Percentiles rank a stretch among this genome's conserved stretches.
Evolutionary conservation across 2,797 vertebrate species (phyloP).

Genomic region (Protonibea diacanthus): DNA sequence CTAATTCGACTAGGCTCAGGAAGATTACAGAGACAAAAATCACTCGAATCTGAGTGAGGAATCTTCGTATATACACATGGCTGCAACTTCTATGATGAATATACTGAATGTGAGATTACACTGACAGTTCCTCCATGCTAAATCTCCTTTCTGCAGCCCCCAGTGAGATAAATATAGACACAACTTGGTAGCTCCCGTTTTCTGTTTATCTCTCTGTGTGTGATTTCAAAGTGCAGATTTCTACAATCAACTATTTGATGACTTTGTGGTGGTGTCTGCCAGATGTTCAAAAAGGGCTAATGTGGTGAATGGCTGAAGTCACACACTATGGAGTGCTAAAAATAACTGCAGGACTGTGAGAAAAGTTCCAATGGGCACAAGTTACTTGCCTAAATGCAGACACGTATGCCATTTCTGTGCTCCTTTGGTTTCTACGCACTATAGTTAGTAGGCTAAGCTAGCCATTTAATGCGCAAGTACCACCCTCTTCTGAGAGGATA

Average conservation of each 20-base stretch:
- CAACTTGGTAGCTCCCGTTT: slow-evolving; percentile 52
- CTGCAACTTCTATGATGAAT: slow-evolving; percentile 34
- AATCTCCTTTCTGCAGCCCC: slow-evolving; percentile 77
- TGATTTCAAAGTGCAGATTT: slow-evolving; percentile 53
- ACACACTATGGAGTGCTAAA: slow-evolving; percentile 18
- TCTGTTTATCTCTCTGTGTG: slow-evolving; percentile 26
- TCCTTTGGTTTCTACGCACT: slow-evolving; percentile 11
- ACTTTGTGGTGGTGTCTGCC: slow-evolving; percentile 44
- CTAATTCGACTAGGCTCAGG: neutral
- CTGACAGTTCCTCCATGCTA: slow-evolving; percentile 68
- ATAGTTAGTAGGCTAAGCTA: slow-evolving; percentile 16
- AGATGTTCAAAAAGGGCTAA: slow-evolving; percentile 31
- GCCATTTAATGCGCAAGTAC: neutral
- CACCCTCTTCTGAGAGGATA: neutral
- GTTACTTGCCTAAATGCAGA: slow-evolving; percentile 38
- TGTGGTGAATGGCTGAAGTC: slow-evolving; percentile 25
- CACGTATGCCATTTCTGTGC: neutral
- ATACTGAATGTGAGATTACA: slow-evolving; percentile 71
- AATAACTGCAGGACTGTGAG: slow-evolving; percentile 36
- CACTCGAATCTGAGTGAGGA: neutral
- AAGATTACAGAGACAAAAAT: slow-evolving; percentile 15
- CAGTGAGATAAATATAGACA: slow-evolving; percentile 79
- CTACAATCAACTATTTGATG: slow-evolving; percentile 45
- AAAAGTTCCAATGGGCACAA: slow-evolving; percentile 28
- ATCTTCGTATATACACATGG: neutral